Percentiles rank a stretch among this genome's conserved stretches.
These are phyloP conservation scores for Sialia sialis DNA, from an alignment of 2,113 vertebrate genomes.

Conservation along the genomic window DNA sequence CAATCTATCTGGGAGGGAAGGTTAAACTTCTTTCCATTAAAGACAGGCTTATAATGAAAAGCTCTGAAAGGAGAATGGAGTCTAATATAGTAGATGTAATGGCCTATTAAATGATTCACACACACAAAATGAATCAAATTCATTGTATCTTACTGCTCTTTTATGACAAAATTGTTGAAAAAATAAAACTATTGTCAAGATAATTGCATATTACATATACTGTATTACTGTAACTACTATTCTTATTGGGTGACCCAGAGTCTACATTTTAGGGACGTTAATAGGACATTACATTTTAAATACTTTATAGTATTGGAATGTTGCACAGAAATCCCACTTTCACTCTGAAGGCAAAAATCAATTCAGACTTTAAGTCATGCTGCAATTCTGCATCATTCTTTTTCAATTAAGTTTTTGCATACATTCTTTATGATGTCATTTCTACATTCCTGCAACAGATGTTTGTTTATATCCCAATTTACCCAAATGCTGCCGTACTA, in stretches of 20 bases:
- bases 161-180: constrained; percentile 83
- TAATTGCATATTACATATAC: constrained; percentile 81
- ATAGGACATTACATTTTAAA: constrained; percentile 82
- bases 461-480: constrained; percentile 80
- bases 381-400: constrained; percentile 77
- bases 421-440: constrained; percentile 84
- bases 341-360: constrained; percentile 73
- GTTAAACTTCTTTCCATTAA: constrained; percentile 86
- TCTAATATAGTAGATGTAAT: constrained; percentile 84
- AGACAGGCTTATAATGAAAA: constrained; percentile 85
- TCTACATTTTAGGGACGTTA: constrained; percentile 77
- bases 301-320: constrained; percentile 76
- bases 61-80: constrained; percentile 81
- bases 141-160: constrained; percentile 81
- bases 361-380: constrained; percentile 75
- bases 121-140: constrained; percentile 83
- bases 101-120: constrained; percentile 85
- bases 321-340: constrained; percentile 72
- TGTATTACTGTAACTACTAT: constrained; percentile 75
- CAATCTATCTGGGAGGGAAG: constrained; percentile 84
- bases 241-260: constrained; percentile 76
- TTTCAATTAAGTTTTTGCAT: constrained; percentile 82
- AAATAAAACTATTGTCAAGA: constrained; percentile 82
- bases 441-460: constrained; percentile 78
- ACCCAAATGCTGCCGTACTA: constrained; percentile 64